Evolutionary conservation across 2,113 vertebrate genomes (phyloP).

Genomic region (Aldabrachelys gigantea): DNA sequence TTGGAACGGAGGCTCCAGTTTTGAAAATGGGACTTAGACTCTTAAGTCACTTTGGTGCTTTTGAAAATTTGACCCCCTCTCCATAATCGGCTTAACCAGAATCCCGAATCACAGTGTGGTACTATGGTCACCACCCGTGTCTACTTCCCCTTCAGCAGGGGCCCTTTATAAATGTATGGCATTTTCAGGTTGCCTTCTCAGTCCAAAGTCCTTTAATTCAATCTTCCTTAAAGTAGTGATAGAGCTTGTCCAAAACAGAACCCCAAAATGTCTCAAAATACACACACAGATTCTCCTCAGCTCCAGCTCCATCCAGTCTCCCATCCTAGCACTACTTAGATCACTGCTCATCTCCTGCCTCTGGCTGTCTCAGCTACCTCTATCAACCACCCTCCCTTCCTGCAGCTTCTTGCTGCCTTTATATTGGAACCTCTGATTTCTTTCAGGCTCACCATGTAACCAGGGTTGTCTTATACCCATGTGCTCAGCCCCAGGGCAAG

Average conservation of each 20-base stretch:
- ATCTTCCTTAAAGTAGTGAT: background rate
- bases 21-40: accelerated
- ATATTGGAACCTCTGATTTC: background rate
- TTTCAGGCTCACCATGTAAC: background rate
- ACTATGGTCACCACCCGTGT: background rate
- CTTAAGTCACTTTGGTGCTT: background rate
- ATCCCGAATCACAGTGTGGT: background rate
- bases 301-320: background rate
- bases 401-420: background rate
- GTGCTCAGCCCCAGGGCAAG: background rate
- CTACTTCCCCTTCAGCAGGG: background rate
- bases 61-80: background rate
- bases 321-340: background rate
- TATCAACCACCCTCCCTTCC: background rate
- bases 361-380: background rate
- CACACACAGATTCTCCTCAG: background rate
- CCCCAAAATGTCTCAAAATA: background rate
- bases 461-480: background rate
- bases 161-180: background rate
- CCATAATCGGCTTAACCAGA: background rate
- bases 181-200: background rate
- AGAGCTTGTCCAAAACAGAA: background rate
- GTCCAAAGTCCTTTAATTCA: background rate
- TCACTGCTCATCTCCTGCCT: background rate
- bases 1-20: background rate